A percentile compares a stretch with the other conserved stretches of the same genome.
phyloP scores from a whole-genome alignment of 2,113 vertebrate species.

The Willisornis vidua region DNA sequence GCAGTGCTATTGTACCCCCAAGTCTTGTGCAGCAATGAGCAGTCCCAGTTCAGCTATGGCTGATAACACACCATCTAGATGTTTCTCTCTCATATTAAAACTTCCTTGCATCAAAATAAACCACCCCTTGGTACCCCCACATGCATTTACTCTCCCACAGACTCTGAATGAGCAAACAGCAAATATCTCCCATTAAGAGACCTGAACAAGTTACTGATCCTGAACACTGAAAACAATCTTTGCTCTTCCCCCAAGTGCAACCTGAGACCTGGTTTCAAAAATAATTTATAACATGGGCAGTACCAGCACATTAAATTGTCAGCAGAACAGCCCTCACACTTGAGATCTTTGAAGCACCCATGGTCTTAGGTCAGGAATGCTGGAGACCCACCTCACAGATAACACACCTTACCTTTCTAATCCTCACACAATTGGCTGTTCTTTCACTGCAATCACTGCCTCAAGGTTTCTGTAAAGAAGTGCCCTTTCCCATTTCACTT shows the following conservation, averaged over 20 bases:
- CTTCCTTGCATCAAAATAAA: background rate
- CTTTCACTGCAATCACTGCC: background rate
- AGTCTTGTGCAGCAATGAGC: background rate
- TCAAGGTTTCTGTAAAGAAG: background rate
- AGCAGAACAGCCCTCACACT: background rate
- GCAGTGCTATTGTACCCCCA: accelerated
- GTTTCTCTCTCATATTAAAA: background rate
- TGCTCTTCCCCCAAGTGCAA: background rate
- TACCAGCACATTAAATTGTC: background rate
- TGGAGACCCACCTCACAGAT: background rate
- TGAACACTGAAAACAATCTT: background rate
- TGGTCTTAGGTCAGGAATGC: background rate
- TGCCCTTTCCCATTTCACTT: background rate
- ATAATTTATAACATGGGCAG: background rate
- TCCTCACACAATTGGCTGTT: no score
- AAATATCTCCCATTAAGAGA: background rate
- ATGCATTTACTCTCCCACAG: background rate
- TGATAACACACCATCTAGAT: background rate
- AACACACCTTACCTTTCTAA: background rate
- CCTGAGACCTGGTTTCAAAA: background rate
- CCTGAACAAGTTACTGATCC: background rate
- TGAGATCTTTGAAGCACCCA: accelerated
- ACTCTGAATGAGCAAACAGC: accelerated
- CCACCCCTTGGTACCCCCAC: accelerated
- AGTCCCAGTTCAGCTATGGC: background rate